Conservation (phyloP, 23 tunicate genomes). For the Ciona savignyi region DNA sequence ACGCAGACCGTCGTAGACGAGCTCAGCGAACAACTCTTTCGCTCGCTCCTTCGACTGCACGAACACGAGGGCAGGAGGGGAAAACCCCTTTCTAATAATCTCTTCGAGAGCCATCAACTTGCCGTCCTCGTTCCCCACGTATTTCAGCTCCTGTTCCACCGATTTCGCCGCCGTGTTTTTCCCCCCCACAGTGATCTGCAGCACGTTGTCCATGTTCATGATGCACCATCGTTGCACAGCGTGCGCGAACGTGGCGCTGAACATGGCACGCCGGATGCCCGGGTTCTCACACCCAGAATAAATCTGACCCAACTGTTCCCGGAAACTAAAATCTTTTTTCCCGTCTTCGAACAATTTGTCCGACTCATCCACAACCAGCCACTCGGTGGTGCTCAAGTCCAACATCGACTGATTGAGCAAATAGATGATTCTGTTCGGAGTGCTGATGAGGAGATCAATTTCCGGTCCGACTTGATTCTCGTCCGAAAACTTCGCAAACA, state of each 20-base stretch:
- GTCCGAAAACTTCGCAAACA: neutral
- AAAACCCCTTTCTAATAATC: conserved; percentile 47
- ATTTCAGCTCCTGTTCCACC: conserved; percentile 54
- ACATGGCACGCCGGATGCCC: conserved; percentile 63
- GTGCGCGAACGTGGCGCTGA: conserved; percentile 87
- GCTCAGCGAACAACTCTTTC: conserved; percentile 74
- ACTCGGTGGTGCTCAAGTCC: conserved; percentile 54
- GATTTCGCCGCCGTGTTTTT: conserved; percentile 74
- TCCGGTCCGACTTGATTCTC: conserved; percentile 31
- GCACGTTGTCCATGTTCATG: conserved; percentile 79
- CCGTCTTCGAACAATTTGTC: conserved; percentile 89
- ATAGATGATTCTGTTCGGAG: conserved; percentile 71
- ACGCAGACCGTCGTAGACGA: conserved; percentile 77
- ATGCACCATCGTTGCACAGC: conserved; percentile 94
- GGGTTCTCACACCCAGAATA: conserved; percentile 77
- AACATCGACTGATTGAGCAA: conserved; percentile 39
- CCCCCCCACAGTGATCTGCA: conserved; percentile 82
- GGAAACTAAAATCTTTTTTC: conserved; percentile 25
- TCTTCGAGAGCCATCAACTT: conserved; percentile 61
- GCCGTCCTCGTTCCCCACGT: conserved; percentile 81
- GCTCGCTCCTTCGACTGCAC: conserved; percentile 96
- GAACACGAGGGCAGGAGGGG: conserved; percentile 77
- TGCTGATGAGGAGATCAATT: conserved; percentile 57
- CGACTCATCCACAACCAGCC: conserved; percentile 91
- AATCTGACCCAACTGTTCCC: conserved; percentile 74